These are phyloP conservation scores for Saxidomus purpurata DNA, from an alignment of 1,140 invertebrate species.

Conservation along the genomic window DNA sequence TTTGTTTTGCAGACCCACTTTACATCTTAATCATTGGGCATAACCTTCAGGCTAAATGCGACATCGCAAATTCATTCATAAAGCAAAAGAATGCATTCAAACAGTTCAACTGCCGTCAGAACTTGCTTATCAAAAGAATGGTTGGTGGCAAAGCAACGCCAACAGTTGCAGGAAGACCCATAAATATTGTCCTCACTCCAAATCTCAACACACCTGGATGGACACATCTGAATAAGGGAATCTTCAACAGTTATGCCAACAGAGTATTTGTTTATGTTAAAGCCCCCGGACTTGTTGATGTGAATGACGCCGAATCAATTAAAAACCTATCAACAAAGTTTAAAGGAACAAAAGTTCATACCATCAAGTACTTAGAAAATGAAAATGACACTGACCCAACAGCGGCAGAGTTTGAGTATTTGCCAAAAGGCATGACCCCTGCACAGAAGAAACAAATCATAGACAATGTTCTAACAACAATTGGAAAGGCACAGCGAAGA, in stretches of 20 bases:
- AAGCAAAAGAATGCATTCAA: neutral
- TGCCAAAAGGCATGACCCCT: neutral
- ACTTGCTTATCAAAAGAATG: neutral
- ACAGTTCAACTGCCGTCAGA: neutral
- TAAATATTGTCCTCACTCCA: neutral
- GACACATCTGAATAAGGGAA: neutral
- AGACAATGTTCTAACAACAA: neutral
- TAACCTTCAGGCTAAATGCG: neutral
- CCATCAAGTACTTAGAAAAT: neutral
- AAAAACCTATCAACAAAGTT: neutral
- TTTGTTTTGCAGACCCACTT: neutral
- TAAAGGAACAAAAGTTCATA: neutral
- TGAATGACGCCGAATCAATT: neutral
- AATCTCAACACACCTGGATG: neutral
- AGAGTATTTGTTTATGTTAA: conserved; percentile 10
- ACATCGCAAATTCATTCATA: neutral
- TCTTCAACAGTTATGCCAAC: neutral
- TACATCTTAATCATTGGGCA: neutral
- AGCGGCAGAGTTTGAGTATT: neutral
- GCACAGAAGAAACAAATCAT: neutral
- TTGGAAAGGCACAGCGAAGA: neutral
- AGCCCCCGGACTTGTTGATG: neutral
- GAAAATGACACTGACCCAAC: neutral
- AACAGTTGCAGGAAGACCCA: neutral
- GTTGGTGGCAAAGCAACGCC: neutral